Percentiles rank a stretch among this genome's conserved stretches.
These are phyloP conservation scores for Phengaris alcon DNA, from an alignment of 2,888 invertebrate species.

Conservation along the genomic window DNA sequence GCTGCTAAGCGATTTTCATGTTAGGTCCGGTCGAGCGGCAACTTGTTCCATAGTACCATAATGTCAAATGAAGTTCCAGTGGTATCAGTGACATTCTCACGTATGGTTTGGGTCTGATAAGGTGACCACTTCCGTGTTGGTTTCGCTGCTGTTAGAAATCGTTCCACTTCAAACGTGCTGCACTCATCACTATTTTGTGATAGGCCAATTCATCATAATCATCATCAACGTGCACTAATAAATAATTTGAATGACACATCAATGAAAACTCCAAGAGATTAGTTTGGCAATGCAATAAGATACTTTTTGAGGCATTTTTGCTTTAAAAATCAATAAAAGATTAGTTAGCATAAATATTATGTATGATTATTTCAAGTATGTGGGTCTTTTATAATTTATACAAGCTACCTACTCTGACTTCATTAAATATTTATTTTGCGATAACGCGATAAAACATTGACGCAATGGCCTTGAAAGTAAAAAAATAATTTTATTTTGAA, in stretches of 20 bases:
- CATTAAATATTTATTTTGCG: not conserved
- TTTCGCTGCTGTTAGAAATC: slow-evolving; percentile 53
- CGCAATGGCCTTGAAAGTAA: slow-evolving; percentile 7
- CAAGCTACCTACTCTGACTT: not conserved
- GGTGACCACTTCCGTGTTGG: slow-evolving; percentile 63
- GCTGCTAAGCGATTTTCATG: no score
- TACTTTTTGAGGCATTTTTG: no score
- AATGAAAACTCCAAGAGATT: not conserved
- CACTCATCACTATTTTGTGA: slow-evolving; percentile 5
- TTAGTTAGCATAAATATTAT: no score
- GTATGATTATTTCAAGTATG: not conserved
- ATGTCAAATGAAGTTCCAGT: not conserved
- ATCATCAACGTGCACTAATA: not conserved
- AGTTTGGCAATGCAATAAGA: no score
- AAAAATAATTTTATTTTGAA: not conserved
- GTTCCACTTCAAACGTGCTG: slow-evolving; percentile 34
- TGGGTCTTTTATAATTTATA: not conserved
- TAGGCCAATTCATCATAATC: not conserved
- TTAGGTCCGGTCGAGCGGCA: no score
- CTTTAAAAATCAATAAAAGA: no score
- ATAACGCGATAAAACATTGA: slow-evolving; percentile 4
- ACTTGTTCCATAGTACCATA: no score
- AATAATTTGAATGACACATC: not conserved
- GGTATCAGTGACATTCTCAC: slow-evolving; percentile 52
- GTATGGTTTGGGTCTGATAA: slow-evolving; percentile 59